Percentiles rank a stretch among this genome's conserved stretches.
Conservation (phyloP, 1,140 invertebrate species). For the Ceratosolen fusciceps region DNA sequence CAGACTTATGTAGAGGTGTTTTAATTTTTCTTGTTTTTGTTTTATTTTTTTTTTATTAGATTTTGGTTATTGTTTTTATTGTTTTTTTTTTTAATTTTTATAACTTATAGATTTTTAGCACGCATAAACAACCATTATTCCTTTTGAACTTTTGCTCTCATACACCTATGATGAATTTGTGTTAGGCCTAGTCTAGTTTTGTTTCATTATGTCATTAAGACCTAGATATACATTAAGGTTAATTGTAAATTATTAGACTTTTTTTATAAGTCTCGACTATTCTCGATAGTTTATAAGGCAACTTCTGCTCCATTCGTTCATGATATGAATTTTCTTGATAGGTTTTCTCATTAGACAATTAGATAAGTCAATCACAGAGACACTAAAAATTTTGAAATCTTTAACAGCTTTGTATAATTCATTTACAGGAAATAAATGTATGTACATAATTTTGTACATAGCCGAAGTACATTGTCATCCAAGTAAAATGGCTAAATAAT, state of each 20-base stretch:
- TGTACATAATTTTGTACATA: conserved; percentile 45
- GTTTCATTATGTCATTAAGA: conserved; percentile 27
- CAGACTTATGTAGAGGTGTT: conserved; percentile 35
- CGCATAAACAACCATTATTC: conserved; percentile 29
- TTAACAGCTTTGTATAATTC: not conserved
- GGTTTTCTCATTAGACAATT: conserved; percentile 22
- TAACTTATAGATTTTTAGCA: too few species aligned
- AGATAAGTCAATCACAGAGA: conserved; percentile 39
- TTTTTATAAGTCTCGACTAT: not conserved
- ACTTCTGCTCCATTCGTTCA: conserved; percentile 44
- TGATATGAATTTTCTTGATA: conserved; percentile 45
- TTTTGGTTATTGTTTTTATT: too few species aligned
- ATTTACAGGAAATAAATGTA: conserved; percentile 19
- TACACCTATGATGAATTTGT: conserved; percentile 9
- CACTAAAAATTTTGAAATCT: conserved; percentile 29
- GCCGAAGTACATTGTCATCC: not conserved
- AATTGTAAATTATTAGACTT: conserved; percentile 39
- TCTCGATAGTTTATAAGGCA: conserved; percentile 42
- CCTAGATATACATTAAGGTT: conserved; percentile 38
- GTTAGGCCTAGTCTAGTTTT: conserved; percentile 25
- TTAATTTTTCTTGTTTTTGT: not conserved
- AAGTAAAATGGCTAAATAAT: conserved; percentile 18
- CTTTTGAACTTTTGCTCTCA: conserved; percentile 4
- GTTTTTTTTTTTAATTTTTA: too few species aligned
- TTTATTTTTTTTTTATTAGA: too few species aligned